Evolutionary conservation across 2,888 invertebrate species (phyloP), one percentile per base, ranked within the genome.

Genomic region (Dasypogon diadema): DNA sequence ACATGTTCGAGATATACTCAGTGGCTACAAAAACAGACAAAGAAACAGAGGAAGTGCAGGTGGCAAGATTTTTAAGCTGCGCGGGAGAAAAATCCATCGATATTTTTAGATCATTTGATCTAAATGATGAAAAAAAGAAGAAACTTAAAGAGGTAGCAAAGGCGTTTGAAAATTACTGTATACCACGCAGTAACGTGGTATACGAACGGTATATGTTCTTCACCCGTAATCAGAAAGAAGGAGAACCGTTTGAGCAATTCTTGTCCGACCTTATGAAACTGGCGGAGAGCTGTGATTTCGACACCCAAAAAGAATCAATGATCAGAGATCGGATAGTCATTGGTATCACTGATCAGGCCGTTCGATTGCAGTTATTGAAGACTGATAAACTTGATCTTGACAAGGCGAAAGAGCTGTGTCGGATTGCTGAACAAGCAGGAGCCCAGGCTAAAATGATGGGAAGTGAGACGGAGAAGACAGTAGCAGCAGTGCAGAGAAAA

Each of bases 21-120:
- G 75, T 70, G 37, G 72, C 72, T 2, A 56, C 68, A 5, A 74
- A 74, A 58, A 68, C 48, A 0, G n/a, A 51, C 18, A 22, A 34
- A 6, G 76, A 76, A 30, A 26, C 37, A 16, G 58, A 58, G 22
- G 48, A 51, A 12, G 42, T 65, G 4, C 75, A 75, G 58, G 75
- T 75, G n/a, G 75, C 65, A 1, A 21, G 68, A 37, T 68, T 65
- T 51, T 55, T 75, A 22, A 70, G 60, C 1, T 76, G 68, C 56
- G 76, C 75, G 2, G 75, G 75, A 14, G 73, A 70, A 60, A 51
- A 77, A 4, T 63, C 72, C 1, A 65, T 76, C n/a, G 77, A 77
- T 48, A 51, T 75, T 2, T 77, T 51, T 30, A 68, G 60, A 26
- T 68, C 73, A 8, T 63, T 75, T 5, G 46, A 34, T 10, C 46